Base-by-base conservation (phyloP, 2,888 invertebrate genomes). In the Lasius platythorax region DNA sequence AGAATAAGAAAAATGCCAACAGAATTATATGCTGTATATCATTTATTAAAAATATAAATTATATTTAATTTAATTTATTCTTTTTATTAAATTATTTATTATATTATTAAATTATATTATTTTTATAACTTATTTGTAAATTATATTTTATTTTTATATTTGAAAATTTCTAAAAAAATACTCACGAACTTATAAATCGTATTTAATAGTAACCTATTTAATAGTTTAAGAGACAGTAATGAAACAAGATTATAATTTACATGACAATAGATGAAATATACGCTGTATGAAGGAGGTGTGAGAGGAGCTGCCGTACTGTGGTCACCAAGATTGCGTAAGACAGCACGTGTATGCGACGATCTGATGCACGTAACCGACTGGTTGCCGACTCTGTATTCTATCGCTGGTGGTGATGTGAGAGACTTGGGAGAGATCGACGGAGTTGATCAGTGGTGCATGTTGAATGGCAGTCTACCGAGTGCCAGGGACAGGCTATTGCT, bases 261-360 rank as follows among this genome's bases (percentile, higher is more conserved):
- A 61, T 72, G 40, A 15, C 93, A 94, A 53, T 88, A 96, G 97
- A 96, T 96, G 89, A 97, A 97, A 93, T 95, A 96, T 93, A 96
- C 97, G 3, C 94, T 97, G 1, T 97, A 97, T 96, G 97, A 97
- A 95, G 97, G 97, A 9, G 97, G 96, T 0, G 96, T 96, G 12
- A 95, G 97, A 84, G 96, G 96, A 9, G 95, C 96, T 0, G 96
- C 96, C 0, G 96, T 97, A n/a, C 94, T 97, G 56, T 97, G 97
- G 97, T 97, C 97, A 91, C 96, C 97, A 0, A 92, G 95, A 63
- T 94, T 96, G 72, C 95, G 96, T 72, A 95, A 95, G 85, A 95
- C 95, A 11, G 96, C 96, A 85, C 95, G 96, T 70, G 96, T 97
- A 9, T 96, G 96, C 3, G 95, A 96, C 84, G 95, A 96, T 85